A percentile compares a stretch with the other conserved stretches of the same genome.
Conservation (phyloP, 2,797 vertebrate genomes). For the Diceros bicornis region DNA sequence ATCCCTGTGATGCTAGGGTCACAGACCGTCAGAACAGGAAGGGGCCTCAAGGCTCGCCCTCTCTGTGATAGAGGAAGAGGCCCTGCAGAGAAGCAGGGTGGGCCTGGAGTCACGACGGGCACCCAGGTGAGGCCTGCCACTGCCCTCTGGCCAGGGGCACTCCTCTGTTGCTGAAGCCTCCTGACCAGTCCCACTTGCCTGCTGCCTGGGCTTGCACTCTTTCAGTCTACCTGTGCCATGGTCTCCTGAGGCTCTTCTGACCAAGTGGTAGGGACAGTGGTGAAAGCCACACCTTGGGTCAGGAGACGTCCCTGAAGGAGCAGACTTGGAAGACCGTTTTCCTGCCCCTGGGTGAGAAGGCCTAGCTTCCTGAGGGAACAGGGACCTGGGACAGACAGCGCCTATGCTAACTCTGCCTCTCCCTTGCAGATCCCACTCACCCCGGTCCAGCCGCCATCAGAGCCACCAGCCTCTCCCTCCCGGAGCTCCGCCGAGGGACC, state of each 20-base stretch:
- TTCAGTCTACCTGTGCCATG: not conserved
- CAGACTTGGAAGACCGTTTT: not conserved
- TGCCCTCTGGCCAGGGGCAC: not conserved
- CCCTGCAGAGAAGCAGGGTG: not conserved
- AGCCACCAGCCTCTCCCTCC: slow-evolving; percentile 70
- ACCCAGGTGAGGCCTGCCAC: not conserved
- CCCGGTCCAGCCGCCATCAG: slow-evolving; percentile 71
- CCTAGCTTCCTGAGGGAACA: not conserved
- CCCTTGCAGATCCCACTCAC: slow-evolving; percentile 82
- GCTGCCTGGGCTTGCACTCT: not conserved
- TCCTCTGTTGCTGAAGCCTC: not conserved
- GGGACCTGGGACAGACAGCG: not conserved
- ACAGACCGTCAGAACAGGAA: not conserved
- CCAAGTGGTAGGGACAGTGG: not conserved
- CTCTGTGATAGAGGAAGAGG: not conserved
- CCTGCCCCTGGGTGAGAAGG: not conserved
- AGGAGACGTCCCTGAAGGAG: not conserved
- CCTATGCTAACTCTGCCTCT: fast-evolving
- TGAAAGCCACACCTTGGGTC: not conserved
- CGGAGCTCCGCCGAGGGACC: slow-evolving; percentile 81
- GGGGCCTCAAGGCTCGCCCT: not conserved
- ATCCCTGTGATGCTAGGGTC: not conserved
- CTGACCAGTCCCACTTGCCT: not conserved
- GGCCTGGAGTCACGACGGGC: not conserved
- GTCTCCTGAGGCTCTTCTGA: not conserved